phyloP scores from a whole-genome alignment of 2,113 vertebrate genomes.

The Eudyptes chrysolophus region DNA sequence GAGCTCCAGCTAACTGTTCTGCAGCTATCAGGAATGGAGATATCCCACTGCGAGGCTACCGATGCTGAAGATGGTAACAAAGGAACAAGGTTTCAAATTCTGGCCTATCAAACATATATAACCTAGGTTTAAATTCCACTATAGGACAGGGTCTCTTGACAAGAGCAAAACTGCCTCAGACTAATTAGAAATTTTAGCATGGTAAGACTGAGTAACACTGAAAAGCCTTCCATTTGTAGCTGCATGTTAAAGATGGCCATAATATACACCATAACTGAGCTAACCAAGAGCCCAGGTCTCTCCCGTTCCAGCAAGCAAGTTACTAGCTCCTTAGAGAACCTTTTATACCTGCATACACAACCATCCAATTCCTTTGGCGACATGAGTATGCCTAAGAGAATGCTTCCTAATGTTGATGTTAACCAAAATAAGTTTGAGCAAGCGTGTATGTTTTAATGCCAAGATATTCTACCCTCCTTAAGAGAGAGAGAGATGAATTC shows the following conservation, averaged over 20 bases:
- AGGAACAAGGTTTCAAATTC: not conserved
- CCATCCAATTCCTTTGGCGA: not conserved
- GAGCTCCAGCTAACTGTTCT: not conserved
- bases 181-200: not conserved
- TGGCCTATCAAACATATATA: not conserved
- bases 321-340: not conserved
- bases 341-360: not conserved
- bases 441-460: not conserved
- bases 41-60: not conserved
- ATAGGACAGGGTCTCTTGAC: not conserved
- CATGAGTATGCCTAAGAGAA: not conserved
- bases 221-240: not conserved
- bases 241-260: not conserved
- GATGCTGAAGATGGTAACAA: not conserved
- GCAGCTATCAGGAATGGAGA: not conserved
- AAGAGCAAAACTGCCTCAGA: not conserved
- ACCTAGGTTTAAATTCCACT: not conserved
- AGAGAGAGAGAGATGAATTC: not conserved
- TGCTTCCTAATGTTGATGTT: not conserved
- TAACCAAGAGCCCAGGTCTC: not conserved
- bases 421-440: not conserved
- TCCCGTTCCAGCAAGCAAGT: not conserved
- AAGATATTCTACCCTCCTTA: not conserved
- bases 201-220: not conserved
- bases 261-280: not conserved